These are phyloP conservation scores for Sminthurinus aureus DNA, from an alignment of 2,888 invertebrate species.

Conservation along the genomic window DNA sequence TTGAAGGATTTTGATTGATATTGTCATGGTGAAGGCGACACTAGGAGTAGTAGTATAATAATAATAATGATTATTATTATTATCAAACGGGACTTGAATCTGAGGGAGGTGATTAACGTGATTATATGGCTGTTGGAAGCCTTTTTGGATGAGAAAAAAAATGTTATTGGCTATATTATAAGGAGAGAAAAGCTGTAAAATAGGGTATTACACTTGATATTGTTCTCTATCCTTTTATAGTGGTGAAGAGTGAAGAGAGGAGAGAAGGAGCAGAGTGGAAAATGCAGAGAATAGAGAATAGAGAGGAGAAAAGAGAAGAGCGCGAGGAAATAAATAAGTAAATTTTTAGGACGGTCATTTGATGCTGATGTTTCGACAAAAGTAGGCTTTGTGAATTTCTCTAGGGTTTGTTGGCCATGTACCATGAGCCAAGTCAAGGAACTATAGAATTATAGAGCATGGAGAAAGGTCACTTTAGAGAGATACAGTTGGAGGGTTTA, in stretches of 20 bases:
- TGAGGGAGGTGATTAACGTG: neutral
- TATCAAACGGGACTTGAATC: neutral
- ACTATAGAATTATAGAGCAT: neutral
- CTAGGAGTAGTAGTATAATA: no score
- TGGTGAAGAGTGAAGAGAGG: neutral
- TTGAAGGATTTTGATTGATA: no score
- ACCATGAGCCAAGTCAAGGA: neutral
- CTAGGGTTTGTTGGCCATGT: constrained; percentile 2
- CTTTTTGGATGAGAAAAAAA: neutral
- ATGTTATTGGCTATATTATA: neutral
- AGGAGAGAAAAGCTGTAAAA: constrained; percentile 7
- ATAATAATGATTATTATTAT: no score
- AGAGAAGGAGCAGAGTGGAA: neutral
- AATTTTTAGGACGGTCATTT: constrained; percentile 19
- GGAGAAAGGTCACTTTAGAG: constrained; percentile 25
- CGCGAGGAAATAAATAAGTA: constrained; percentile 18
- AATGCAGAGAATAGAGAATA: neutral
- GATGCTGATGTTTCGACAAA: constrained; percentile 17
- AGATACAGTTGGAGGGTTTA: constrained; percentile 8
- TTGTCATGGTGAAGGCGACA: no score
- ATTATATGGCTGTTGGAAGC: neutral
- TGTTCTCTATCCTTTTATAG: neutral
- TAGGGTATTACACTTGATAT: neutral
- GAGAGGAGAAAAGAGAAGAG: constrained; percentile 3
- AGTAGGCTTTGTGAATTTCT: constrained; percentile 21